Base-by-base conservation (phyloP, 2,113 vertebrate genomes). In the Chamaetylas fuelleborni region DNA sequence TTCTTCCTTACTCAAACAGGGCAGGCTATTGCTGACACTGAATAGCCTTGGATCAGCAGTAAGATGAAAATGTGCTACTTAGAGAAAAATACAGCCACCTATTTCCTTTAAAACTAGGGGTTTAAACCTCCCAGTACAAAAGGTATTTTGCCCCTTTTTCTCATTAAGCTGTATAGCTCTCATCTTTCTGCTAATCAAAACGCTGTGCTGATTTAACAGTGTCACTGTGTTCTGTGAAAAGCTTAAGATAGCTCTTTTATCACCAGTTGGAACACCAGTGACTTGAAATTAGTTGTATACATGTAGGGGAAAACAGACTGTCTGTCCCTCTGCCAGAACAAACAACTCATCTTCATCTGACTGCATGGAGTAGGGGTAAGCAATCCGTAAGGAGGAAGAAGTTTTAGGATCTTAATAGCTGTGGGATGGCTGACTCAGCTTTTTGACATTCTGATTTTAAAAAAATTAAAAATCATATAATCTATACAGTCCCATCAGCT, bases 251-350 rank as follows among this genome's bases (percentile, higher is more conserved):
- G 82, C 67, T 93, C 77, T 96, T 94, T 96, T 94, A 84, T 92
- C 89, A 96, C 93, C 89, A 94, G 70, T 70, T 93, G 96, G 91
- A 95, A 96, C 91, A 96, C 72, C 84, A 88, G 85, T 80, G 88
- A 87, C 83, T 96, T 79, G 81, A 89, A 94, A 96, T 94, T 86
- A 94, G 88, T 88, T 96, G 88, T 92, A 90, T 93, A 90, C 77
- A 79, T 64, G 82, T 74, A 93, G 20, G 38, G 82, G 60, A 95
- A 96, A 96, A 94, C 93, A 97, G 93, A 93, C 94, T 96, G 94
- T 51, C 95, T 94, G 92, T 96, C 88, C 93, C 86, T 93, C 88
- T 94, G 93, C 95, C 95, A 97, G 92, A 96, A 90, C 93, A 94
- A 94, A 94, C 96, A 97, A 83, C 90, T 96, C 95, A 81, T 86